Percentiles rank a stretch among this genome's conserved stretches.
These are phyloP conservation scores for Rhinoraja longicauda DNA, from an alignment of 2,797 vertebrate genomes.

Conservation along the genomic window DNA sequence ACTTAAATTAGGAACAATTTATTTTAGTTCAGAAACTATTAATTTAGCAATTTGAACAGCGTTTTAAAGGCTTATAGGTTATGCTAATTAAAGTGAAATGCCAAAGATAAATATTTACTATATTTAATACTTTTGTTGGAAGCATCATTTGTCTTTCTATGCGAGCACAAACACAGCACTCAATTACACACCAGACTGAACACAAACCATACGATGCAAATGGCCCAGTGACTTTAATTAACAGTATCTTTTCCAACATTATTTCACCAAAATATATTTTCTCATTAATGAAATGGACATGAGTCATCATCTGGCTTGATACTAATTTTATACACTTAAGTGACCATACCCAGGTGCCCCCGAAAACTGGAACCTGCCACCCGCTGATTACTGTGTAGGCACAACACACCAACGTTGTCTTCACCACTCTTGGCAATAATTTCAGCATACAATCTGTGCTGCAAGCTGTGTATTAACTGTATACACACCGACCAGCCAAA, in stretches of 20 bases:
- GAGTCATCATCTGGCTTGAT: neutral
- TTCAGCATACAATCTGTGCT: too few relatives aligned
- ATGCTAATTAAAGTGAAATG: slow-evolving; percentile 5
- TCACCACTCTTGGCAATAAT: too few relatives aligned
- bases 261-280: slow-evolving; percentile 25
- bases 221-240: slow-evolving; percentile 35
- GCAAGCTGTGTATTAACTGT: too few relatives aligned
- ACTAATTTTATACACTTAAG: neutral
- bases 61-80: neutral
- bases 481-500: too few relatives aligned
- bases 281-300: neutral
- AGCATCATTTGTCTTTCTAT: neutral
- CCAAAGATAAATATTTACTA: neutral
- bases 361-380: too few relatives aligned
- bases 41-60: neutral
- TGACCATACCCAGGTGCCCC: too few relatives aligned
- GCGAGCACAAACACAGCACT: slow-evolving; percentile 16
- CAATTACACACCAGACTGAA: slow-evolving; percentile 37
- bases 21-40: slow-evolving; percentile 13
- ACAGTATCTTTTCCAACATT: slow-evolving; percentile 13
- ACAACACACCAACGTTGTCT: too few relatives aligned
- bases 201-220: slow-evolving; percentile 5
- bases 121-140: neutral
- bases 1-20: neutral
- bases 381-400: too few relatives aligned